Percentiles rank a stretch among this genome's conserved stretches.
Conservation (phyloP, 2,797 vertebrate genomes). For the Lutjanus campechanus region DNA sequence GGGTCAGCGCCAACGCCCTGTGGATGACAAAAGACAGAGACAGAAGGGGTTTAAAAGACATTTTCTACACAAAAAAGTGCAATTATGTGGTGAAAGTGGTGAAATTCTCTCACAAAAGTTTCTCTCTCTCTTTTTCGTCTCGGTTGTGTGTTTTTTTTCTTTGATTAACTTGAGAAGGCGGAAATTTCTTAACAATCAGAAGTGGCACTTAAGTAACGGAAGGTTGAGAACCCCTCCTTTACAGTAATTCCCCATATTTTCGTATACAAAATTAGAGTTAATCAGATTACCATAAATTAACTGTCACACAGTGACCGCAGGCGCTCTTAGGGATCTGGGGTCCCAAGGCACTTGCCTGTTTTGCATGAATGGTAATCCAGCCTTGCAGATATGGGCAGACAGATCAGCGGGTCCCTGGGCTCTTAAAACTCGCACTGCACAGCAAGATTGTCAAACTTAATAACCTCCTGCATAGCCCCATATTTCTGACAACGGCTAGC, state of each 20-base stretch:
- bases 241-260: background rate
- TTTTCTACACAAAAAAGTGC: too few species aligned
- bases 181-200: too few species aligned
- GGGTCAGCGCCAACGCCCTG: slow-evolving; percentile 89
- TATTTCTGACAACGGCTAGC: background rate
- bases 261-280: background rate
- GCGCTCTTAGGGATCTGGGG: background rate
- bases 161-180: too few species aligned
- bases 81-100: too few species aligned
- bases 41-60: background rate
- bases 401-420: background rate
- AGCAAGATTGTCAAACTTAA: too few species aligned
- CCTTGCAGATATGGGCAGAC: background rate
- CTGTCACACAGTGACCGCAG: background rate
- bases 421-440: background rate
- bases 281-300: background rate
- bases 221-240: background rate
- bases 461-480: background rate
- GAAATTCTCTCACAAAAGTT: too few species aligned
- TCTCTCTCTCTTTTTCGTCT: too few species aligned
- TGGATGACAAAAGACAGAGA: slow-evolving; percentile 11
- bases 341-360: background rate
- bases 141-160: too few species aligned
- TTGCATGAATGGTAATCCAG: background rate
- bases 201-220: too few species aligned